These are phyloP conservation scores for Euphonia xanthogaster DNA, from an alignment of 2,797 vertebrate species.

Conservation along the genomic window DNA sequence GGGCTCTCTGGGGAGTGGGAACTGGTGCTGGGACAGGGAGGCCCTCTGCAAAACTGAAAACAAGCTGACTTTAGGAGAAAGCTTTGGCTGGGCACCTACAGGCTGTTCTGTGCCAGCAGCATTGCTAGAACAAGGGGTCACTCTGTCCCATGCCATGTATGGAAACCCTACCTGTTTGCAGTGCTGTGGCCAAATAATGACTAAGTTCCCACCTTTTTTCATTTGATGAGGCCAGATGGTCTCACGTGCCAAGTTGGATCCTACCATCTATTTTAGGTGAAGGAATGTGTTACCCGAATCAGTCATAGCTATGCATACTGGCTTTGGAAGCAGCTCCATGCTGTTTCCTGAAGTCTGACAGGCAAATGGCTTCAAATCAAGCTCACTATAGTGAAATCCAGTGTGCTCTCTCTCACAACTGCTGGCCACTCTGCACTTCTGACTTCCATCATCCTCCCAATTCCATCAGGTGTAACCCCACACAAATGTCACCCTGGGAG, in stretches of 20 bases:
- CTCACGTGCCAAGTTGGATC: background rate
- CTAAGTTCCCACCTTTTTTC: background rate
- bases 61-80: background rate
- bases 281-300: background rate
- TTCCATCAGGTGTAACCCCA: background rate
- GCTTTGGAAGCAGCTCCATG: background rate
- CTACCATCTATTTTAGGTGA: background rate
- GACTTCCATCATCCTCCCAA: background rate
- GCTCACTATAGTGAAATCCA: background rate
- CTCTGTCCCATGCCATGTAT: background rate
- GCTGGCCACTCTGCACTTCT: background rate
- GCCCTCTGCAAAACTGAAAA: background rate
- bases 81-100: background rate
- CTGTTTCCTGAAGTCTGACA: background rate
- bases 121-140: background rate
- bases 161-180: background rate
- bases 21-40: background rate
- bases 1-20: background rate
- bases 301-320: background rate
- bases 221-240: background rate
- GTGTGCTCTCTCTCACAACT: rapidly evolving
- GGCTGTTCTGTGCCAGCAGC: background rate
- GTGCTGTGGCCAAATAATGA: background rate
- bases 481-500: background rate
- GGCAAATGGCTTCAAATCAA: background rate